Evolutionary conservation across 2,888 invertebrate genomes (phyloP).

Genomic region (Hydrotaea diabolus): DNA sequence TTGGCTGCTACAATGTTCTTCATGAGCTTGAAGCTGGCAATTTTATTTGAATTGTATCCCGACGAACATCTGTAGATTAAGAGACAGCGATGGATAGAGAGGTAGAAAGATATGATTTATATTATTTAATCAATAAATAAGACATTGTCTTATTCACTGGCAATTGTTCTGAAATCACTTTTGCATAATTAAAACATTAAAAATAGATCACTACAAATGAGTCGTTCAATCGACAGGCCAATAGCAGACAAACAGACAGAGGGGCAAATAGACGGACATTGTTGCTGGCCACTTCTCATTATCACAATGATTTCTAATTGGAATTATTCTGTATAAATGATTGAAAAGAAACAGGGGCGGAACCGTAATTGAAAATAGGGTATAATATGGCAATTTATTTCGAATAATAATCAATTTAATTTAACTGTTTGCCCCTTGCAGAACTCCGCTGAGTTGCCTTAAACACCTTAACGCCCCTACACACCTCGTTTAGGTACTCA

Average conservation of each 20-base stretch:
- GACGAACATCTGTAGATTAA: neutral
- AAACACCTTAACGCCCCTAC: neutral
- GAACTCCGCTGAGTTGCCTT: too few species aligned
- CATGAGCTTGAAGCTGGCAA: neutral
- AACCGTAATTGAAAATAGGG: neutral
- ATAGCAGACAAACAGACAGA: constrained; percentile 5
- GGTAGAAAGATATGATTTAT: constrained; percentile 47
- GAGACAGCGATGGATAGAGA: neutral
- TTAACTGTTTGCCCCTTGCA: neutral
- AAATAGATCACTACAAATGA: constrained; percentile 12
- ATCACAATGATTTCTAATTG: constrained; percentile 37
- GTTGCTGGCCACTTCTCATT: constrained; percentile 23
- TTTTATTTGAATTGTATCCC: constrained; percentile 6
- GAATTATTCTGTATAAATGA: neutral
- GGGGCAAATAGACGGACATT: neutral
- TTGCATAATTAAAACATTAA: constrained; percentile 41
- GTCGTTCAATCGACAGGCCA: too few species aligned
- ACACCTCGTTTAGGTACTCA: neutral
- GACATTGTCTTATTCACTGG: constrained; percentile 45
- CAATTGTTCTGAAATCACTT: constrained; percentile 46
- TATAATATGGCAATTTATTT: neutral
- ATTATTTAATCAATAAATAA: constrained; percentile 48
- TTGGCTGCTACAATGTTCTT: constrained; percentile 9
- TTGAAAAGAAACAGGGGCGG: neutral
- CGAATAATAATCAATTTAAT: neutral